These are phyloP conservation scores for Brevimyrus niger DNA, from an alignment of 2,113 vertebrate species.

Conservation along the genomic window DNA sequence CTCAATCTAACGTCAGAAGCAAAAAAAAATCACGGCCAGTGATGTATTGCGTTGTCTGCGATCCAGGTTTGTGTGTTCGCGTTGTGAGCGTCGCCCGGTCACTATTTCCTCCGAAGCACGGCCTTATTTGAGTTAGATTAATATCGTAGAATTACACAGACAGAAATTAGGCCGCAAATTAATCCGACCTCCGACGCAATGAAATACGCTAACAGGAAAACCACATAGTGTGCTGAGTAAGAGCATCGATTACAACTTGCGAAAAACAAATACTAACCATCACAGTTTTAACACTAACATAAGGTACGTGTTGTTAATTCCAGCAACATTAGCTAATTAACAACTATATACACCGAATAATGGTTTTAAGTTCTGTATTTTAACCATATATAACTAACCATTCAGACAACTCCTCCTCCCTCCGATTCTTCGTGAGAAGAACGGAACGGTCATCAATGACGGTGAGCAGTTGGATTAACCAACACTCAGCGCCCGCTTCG, in stretches of 20 bases:
- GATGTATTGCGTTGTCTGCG: not conserved
- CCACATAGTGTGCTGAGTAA: too few relatives aligned
- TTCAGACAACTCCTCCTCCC: constrained; percentile 21
- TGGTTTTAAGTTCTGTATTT: fast-evolving
- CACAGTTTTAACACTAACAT: too few relatives aligned
- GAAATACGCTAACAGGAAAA: too few relatives aligned
- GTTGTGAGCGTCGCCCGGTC: not conserved
- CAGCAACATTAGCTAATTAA: too few relatives aligned
- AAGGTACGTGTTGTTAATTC: too few relatives aligned
- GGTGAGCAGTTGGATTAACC: constrained; percentile 15
- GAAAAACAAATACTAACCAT: too few relatives aligned
- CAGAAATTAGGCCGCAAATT: fast-evolving
- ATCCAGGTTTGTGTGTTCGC: not conserved
- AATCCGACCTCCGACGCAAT: too few relatives aligned
- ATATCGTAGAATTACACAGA: fast-evolving
- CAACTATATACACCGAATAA: too few relatives aligned
- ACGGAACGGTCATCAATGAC: constrained; percentile 49
- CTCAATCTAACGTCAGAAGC: not conserved
- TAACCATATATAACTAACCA: not conserved
- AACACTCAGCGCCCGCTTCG: constrained; percentile 23
- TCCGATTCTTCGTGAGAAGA: not conserved
- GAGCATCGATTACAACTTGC: too few relatives aligned
- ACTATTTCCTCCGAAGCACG: not conserved
- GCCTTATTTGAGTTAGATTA: not conserved
- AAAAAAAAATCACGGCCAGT: not conserved